Evolutionary conservation across 2,888 invertebrate genomes (phyloP).

Genomic region (Trissoscelio sp.): DNA sequence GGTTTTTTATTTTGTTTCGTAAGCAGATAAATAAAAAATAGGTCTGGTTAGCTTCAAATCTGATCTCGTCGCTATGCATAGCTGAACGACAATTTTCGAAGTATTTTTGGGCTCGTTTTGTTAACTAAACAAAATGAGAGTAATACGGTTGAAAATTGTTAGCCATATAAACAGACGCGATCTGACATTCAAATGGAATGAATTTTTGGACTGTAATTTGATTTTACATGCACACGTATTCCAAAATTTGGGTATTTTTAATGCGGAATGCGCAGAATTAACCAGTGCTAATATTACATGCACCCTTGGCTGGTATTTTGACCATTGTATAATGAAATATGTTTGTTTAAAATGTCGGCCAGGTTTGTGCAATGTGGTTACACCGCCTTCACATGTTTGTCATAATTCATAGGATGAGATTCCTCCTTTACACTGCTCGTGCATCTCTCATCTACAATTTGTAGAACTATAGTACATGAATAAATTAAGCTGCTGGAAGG

Average conservation of each 20-base stretch:
- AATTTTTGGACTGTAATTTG: no score
- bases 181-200: no score
- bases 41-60: slow-evolving; percentile 32
- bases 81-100: slow-evolving; percentile 14
- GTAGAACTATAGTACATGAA: slow-evolving; percentile 33
- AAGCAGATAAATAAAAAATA: slow-evolving; percentile 61
- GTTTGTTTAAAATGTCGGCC: slow-evolving; percentile 57
- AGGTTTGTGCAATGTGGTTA: slow-evolving; percentile 46
- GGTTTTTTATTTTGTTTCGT: slow-evolving; percentile 51
- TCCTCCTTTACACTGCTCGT: slow-evolving; percentile 32
- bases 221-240: no score
- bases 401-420: slow-evolving; percentile 60
- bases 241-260: slow-evolving; percentile 1
- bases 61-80: slow-evolving; percentile 27
- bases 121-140: background rate
- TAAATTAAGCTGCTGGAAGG: slow-evolving; percentile 31
- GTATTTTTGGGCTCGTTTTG: slow-evolving; percentile 6
- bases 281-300: slow-evolving; percentile 12
- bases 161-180: no score
- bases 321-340: slow-evolving; percentile 52
- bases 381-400: slow-evolving; percentile 55
- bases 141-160: background rate
- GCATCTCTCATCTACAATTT: slow-evolving; percentile 55
- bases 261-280: slow-evolving; percentile 9
- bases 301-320: slow-evolving; percentile 29